phyloP scores from a whole-genome alignment of 2,888 invertebrate genomes.

The Pegoplata infirma region DNA sequence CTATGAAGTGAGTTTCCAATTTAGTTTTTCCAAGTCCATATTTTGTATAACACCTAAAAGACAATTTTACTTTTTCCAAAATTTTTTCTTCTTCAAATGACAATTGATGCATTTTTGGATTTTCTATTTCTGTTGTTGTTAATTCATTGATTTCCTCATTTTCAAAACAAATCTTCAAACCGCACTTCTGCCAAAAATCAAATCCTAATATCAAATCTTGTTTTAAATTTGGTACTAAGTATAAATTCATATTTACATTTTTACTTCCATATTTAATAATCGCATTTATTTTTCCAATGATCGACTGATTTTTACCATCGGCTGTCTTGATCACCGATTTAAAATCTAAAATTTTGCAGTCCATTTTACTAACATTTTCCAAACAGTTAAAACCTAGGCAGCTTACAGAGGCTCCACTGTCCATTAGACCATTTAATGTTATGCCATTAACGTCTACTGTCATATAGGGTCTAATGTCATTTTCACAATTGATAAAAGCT shows the following conservation, averaged over 20 bases:
- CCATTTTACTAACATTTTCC: background rate
- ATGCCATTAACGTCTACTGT: background rate
- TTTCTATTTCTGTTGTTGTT: background rate
- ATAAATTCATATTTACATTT: background rate
- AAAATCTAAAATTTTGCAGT: background rate
- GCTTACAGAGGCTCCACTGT: background rate
- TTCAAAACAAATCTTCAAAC: background rate
- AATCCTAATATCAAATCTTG: background rate
- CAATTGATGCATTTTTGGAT: background rate
- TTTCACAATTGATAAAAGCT: background rate
- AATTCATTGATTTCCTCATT: background rate
- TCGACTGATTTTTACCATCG: background rate
- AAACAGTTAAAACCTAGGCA: background rate
- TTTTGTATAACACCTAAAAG: slow-evolving; percentile 25
- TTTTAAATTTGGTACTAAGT: background rate
- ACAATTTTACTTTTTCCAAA: background rate
- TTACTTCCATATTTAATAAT: background rate
- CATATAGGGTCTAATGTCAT: slow-evolving; percentile 4
- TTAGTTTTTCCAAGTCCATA: slow-evolving; percentile 27
- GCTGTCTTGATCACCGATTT: background rate
- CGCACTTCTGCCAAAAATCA: background rate
- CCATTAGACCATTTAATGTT: background rate
- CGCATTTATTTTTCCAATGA: background rate
- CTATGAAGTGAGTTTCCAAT: slow-evolving; percentile 22
- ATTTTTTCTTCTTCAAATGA: background rate